Base-by-base conservation (phyloP, 1,140 invertebrate species). In the Philopotamus ludificatus region DNA sequence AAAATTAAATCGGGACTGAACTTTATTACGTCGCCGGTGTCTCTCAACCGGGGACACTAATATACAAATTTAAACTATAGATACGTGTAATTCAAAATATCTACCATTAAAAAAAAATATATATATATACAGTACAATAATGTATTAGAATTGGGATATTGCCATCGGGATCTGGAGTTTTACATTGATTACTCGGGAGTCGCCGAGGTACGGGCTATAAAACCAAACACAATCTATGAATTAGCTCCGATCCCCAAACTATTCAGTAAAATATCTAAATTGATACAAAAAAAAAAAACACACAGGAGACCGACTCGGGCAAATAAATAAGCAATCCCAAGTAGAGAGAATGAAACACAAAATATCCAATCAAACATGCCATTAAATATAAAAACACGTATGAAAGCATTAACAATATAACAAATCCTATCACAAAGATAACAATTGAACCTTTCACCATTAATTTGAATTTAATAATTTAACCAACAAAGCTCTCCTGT, bases 101-200 rank as follows among this genome's bases (percentile, higher is more conserved):
- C n/a, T n/a, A n/a, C n/a, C n/a, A n/a, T n/a, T n/a, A n/a, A n/a
- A n/a, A n/a, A n/a, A n/a, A n/a, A n/a, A n/a, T n/a, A n/a, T n/a
- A n/a, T n/a, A n/a, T n/a, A n/a, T n/a, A n/a, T n/a, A n/a, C n/a
- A n/a, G n/a, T n/a, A n/a, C n/a, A n/a, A n/a, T n/a, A n/a, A n/a
- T n/a, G n/a, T n/a, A n/a, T n/a, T n/a, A n/a, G n/a, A n/a, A 7
- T 34, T 55, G 66, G 63, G 20, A 62, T 55, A 65, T 68, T 50
- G 67, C 67, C 67, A 42, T 54, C 47, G 68, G 68, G 68, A 70
- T 66, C 64, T 54, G 61, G 64, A 70, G 59, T 47, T 69, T 50
- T 42, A 55, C 28, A 59, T 60, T 60, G 54, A 70, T 70, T 65
- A 70, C 68, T 70, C 68, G 68, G 68, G 68, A 70, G 68, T 66